Evolutionary conservation across 1,140 invertebrate species (phyloP), one percentile per base, ranked within the genome.

Genomic region (Drepana arcuata): DNA sequence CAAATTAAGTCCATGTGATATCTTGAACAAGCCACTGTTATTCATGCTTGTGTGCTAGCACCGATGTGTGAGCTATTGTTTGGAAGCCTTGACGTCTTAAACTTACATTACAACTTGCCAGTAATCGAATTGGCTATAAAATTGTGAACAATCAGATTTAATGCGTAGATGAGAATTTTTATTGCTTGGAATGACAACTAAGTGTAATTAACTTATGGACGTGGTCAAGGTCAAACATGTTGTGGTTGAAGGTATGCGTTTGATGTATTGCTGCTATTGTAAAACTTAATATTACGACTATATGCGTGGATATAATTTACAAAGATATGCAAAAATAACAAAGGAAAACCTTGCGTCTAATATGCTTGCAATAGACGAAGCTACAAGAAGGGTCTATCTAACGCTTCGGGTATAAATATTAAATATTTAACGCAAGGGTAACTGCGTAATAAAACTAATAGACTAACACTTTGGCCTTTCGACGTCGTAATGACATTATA

Each of bases 391-490:
- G 59, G 51, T 38, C 38, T 47, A 32, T 48, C 47, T 34, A 54
- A 53, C 51, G 38, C 33, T 42, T 21, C 32, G 46, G 28, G 24
- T 47, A 49, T 51, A 49, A 45, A 49, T 60, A 48, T 44, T 49
- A 61, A 66, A 58, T 48, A 62, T 56, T 40, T 41, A 45, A 57
- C 49, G 54, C 69, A 78, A 80, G 75, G 73, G 69, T 69, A 78
- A 78, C 69, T 37, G 53, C 67, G 48, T 67, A 68, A 78, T 81
- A 72, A 72, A 80, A 74, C 56, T 67, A 62, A 70, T 68, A 68
- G 58, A 56, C 58, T 59, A 64, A 73, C 52, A 49, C 36, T 48
- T 34, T 68, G 66, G 60, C 73, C 71, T 80, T 61, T 63, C 44
- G 49, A 35, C 40, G 33, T 58, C 38, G 38, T 66, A 56, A 67